These are phyloP conservation scores for Dipodomys stephensi DNA, from an alignment of 2,113 vertebrate species.

Conservation along the genomic window DNA sequence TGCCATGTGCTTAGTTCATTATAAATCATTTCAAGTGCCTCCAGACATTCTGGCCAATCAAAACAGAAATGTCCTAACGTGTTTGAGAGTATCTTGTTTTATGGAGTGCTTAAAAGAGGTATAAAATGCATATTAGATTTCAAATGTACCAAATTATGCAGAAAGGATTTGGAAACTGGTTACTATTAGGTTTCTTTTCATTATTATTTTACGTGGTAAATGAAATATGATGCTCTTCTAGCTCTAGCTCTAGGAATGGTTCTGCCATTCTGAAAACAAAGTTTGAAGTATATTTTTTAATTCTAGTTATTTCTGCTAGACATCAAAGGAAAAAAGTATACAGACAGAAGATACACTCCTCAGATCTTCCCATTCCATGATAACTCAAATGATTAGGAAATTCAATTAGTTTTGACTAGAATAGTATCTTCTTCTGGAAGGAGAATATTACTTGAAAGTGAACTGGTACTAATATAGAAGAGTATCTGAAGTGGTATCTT, in stretches of 20 bases:
- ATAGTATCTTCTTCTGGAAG: conserved; percentile 17
- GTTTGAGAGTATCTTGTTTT: conserved; percentile 69
- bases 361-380: background rate
- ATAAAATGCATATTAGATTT: conserved; percentile 80
- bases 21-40: conserved; percentile 63
- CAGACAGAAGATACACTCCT: background rate
- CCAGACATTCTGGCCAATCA: conserved; percentile 68
- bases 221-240: conserved; percentile 61
- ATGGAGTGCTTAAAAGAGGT: conserved; percentile 62
- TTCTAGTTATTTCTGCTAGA: conserved; percentile 47
- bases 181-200: conserved; percentile 79
- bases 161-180: conserved; percentile 78
- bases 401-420: conserved; percentile 36
- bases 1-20: conserved; percentile 49
- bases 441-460: background rate
- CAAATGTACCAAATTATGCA: conserved; percentile 75
- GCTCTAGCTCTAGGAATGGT: background rate
- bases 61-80: conserved; percentile 69
- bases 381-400: background rate
- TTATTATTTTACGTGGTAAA: conserved; percentile 79
- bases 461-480: background rate
- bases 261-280: conserved; percentile 49
- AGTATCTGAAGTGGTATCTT: conserved; percentile 27
- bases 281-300: conserved; percentile 36
- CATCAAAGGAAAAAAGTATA: conserved; percentile 35